A percentile compares a stretch with the other conserved stretches of the same genome.
Evolutionary conservation across 2,888 invertebrate species (phyloP).

Genomic region (Omphaloscelis lunosa): DNA sequence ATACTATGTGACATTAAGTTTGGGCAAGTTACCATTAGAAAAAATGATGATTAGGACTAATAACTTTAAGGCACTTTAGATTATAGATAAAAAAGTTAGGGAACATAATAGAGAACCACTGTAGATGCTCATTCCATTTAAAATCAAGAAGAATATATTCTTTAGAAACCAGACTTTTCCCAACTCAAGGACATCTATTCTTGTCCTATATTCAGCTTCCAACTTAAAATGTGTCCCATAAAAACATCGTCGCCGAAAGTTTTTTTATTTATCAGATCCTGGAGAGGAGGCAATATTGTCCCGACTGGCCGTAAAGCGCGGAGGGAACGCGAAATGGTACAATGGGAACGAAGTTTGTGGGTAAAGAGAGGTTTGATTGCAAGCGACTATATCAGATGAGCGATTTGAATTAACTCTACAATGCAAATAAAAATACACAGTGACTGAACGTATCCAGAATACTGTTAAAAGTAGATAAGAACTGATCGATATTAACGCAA

Average conservation of each 20-base stretch:
- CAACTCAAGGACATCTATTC: slow-evolving; percentile 31
- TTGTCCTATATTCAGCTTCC: slow-evolving; percentile 41
- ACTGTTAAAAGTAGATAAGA: not conserved
- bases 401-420: slow-evolving; percentile 4
- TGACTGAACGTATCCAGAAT: not conserved
- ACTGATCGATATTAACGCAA: not conserved
- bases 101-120: no score
- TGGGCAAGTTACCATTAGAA: no score
- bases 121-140: not conserved
- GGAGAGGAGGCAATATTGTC: slow-evolving; percentile 69
- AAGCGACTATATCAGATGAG: slow-evolving; percentile 19
- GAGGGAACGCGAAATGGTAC: slow-evolving; percentile 59
- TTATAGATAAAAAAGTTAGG: no score
- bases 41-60: no score
- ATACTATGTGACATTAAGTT: no score
- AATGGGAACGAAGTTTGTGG: slow-evolving; percentile 49
- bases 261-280: slow-evolving; percentile 68
- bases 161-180: slow-evolving; percentile 7
- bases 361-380: slow-evolving; percentile 19
- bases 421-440: not conserved
- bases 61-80: no score
- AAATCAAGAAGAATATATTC: not conserved
- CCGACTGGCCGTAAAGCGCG: slow-evolving; percentile 69
- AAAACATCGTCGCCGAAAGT: slow-evolving; percentile 55
- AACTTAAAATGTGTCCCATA: slow-evolving; percentile 53